A percentile compares a stretch with the other conserved stretches of the same genome.
phyloP scores from a whole-genome alignment of 2,113 vertebrate species.

The Chloroceryle aenea region DNA sequence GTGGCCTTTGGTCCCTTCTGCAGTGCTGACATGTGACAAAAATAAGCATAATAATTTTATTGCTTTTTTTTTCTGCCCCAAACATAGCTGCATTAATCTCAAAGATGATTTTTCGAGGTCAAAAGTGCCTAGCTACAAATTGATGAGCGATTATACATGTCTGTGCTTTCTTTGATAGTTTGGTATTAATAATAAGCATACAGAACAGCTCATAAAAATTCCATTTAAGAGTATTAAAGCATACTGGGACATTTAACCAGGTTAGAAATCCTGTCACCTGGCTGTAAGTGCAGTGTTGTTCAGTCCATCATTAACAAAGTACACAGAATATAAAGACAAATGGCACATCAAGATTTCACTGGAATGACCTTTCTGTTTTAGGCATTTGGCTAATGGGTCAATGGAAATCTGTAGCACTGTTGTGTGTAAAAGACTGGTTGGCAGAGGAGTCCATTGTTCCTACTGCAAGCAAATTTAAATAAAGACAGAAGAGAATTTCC shows the following conservation, averaged over 20 bases:
- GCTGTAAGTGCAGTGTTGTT: conserved; percentile 62
- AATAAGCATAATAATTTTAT: conserved; percentile 75
- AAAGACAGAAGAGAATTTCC: neutral
- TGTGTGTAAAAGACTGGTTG: neutral
- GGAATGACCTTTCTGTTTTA: conserved; percentile 39
- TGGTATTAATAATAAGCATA: conserved; percentile 72
- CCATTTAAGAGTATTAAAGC: conserved; percentile 81
- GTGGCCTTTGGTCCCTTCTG: conserved; percentile 46
- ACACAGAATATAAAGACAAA: conserved; percentile 43
- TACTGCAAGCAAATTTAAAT: neutral
- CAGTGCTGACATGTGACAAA: conserved; percentile 69
- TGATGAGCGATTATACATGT: conserved; percentile 81
- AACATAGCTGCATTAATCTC: conserved; percentile 75
- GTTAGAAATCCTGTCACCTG: conserved; percentile 74
- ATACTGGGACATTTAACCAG: conserved; percentile 74
- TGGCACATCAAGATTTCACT: conserved; percentile 3
- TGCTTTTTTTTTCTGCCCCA: conserved; percentile 50
- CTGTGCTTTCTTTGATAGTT: conserved; percentile 73
- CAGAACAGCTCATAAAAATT: conserved; percentile 80
- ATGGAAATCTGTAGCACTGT: neutral
- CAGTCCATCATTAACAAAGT: conserved; percentile 59
- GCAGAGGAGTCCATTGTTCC: neutral
- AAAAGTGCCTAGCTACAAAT: conserved; percentile 78
- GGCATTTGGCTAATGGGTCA: neutral
- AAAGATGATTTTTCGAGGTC: conserved; percentile 83